Evolutionary conservation across 1,140 invertebrate species (phyloP).

Genomic region (Coenobita brevimanus): DNA sequence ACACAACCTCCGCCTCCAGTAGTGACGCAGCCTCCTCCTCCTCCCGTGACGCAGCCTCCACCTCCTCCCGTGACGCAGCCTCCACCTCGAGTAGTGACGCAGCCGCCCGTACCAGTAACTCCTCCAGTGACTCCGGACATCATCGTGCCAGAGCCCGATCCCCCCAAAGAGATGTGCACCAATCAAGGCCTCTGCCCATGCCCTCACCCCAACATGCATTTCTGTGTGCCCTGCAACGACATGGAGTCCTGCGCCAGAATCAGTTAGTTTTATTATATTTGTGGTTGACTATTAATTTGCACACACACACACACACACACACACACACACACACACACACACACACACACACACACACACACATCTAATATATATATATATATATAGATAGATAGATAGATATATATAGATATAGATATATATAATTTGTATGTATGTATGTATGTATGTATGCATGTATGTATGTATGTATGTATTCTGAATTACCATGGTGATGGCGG

Average conservation of each 20-base stretch:
- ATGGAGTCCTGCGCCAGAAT: not conserved
- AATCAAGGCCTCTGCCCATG: not conserved
- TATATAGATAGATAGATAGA: no score
- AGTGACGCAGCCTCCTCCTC: not conserved
- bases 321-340: no score
- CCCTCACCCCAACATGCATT: conserved; percentile 14
- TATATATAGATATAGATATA: no score
- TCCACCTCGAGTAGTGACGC: not conserved
- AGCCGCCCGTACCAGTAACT: not conserved
- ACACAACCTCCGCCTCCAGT: not conserved
- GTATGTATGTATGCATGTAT: no score
- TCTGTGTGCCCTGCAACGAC: conserved; percentile 33
- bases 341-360: no score
- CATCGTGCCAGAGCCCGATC: not conserved
- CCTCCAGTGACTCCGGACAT: not conserved
- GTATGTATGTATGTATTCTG: no score
- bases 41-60: not conserved
- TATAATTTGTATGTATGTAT: no score
- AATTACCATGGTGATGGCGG: no score
- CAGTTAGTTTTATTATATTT: not conserved
- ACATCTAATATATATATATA: no score
- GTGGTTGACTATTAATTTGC: not conserved
- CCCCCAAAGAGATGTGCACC: not conserved
- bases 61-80: not conserved
- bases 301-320: no score